Conservation (phyloP, 2,113 vertebrate species). For the Melanostigma gelatinosum region DNA sequence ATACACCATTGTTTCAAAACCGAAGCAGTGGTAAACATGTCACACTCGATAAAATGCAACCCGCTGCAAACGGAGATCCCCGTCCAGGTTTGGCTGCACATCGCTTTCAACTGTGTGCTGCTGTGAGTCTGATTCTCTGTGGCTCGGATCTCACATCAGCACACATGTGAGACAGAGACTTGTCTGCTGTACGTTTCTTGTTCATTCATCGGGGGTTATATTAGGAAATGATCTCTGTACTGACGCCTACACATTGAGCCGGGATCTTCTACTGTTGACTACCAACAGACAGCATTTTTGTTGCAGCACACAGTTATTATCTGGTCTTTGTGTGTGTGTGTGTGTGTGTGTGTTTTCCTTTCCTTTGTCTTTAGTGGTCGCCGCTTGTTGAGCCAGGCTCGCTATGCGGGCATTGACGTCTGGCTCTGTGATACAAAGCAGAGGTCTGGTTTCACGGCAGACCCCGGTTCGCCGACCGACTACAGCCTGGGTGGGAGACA, state of each 20-base stretch:
- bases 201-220: constrained; percentile 49
- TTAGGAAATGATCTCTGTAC: constrained; percentile 48
- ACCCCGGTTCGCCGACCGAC: constrained; percentile 21
- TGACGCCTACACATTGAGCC: constrained; percentile 42
- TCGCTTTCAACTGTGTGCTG: constrained; percentile 28
- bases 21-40: constrained; percentile 62
- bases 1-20: constrained; percentile 56
- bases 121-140: constrained; percentile 25
- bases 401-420: constrained; percentile 37
- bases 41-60: constrained; percentile 47
- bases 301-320: constrained; percentile 49
- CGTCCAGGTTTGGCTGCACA: constrained; percentile 11
- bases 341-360: constrained; percentile 1
- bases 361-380: constrained; percentile 47
- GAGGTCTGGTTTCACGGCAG: constrained; percentile 74
- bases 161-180: constrained; percentile 29
- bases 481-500: constrained; percentile 67
- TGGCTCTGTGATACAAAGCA: constrained; percentile 62
- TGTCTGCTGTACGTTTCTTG: constrained; percentile 32
- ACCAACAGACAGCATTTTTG: constrained; percentile 33
- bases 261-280: constrained; percentile 42
- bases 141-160: constrained; percentile 36
- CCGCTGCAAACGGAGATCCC: constrained; percentile 14
- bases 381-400: constrained; percentile 36
- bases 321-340: constrained; percentile 25